Conservation (phyloP, 2,113 vertebrate species). For the Platichthys flesus region DNA sequence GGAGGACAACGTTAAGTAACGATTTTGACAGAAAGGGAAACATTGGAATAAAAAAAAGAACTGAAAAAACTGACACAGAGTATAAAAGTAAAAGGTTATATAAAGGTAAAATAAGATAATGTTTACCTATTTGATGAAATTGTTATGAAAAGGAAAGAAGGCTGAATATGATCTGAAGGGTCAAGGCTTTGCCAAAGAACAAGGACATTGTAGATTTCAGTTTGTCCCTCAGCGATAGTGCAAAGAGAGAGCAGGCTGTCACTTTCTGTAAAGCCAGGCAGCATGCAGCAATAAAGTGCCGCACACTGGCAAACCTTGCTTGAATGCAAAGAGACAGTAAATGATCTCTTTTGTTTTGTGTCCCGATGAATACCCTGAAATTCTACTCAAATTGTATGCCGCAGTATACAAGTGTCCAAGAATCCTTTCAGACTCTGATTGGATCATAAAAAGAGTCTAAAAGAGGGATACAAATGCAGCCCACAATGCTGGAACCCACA, state of each 20-base stretch:
- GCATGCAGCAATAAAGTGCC: background rate
- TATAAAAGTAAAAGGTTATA: no score
- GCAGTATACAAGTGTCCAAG: background rate
- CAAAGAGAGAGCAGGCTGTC: background rate
- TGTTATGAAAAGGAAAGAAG: background rate
- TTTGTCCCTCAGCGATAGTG: background rate
- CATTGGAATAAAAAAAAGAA: background rate
- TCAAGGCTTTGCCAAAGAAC: background rate
- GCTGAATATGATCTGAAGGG: background rate
- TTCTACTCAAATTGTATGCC: background rate
- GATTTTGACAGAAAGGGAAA: background rate
- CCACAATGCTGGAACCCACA: conserved; percentile 5
- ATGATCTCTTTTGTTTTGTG: background rate
- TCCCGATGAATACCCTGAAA: conserved; percentile 9
- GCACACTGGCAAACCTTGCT: conserved; percentile 15
- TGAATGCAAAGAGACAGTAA: conserved; percentile 1
- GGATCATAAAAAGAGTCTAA: conserved; percentile 5
- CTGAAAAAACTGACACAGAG: no score
- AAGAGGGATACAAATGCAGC: conserved; percentile 22
- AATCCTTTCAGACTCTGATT: conserved; percentile 10
- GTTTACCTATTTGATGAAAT: background rate
- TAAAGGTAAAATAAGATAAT: no score
- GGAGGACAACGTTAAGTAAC: background rate
- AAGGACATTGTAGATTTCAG: background rate
- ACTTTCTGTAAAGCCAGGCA: conserved; percentile 22